Base-by-base conservation (phyloP, 2,113 vertebrate species). In the Nerophis ophidion region DNA sequence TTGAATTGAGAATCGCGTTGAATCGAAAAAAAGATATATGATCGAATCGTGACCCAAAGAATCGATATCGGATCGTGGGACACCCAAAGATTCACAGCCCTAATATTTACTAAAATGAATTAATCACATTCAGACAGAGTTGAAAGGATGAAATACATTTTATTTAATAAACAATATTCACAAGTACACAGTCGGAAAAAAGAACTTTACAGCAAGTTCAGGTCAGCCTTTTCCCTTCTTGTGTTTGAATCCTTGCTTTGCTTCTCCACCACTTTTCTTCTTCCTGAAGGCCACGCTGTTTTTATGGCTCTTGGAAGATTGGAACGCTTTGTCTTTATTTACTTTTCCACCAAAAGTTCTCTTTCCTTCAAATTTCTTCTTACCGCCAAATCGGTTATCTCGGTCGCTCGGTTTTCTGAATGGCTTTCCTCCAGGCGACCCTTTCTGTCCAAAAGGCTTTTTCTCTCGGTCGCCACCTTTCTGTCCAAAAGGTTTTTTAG, bases 211-310 rank as follows among this genome's bases (percentile, higher is more conserved):
- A 8, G 38, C 38, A 40, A 44, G 40, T 5, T 3, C 40, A 11
- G 5, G 4, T 89, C 75, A 90, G 17, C 83, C 66, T 67, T 80
- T 90, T 10, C 85, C 82, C 17, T 86, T 87, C 66, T 70, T 89
- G 65, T 77, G 77, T 82, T 72, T 88, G 19, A 87, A 90, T 57
- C 81, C 75, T 44, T 75, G 75, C 55, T 84, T 88, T 7, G 40
- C 65, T 17, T 73, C 76, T 4, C 65, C 55, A 7, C 62, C 52
- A 8, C 67, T 68, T 8, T 59, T 81, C 57, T 80, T 84, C 65
- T 79, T 26, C 26, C 26, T 86, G 47, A 81, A 86, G 45, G 55
- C 71, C 0, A 45, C 46, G 19, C 80, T 87, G 4, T 73, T 53
- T 57, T 76, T 89, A 15, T 83, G 77, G 48, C 79, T 74, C 58